Base-by-base conservation (phyloP, 2,797 vertebrate species). In the Mallotus villosus region DNA sequence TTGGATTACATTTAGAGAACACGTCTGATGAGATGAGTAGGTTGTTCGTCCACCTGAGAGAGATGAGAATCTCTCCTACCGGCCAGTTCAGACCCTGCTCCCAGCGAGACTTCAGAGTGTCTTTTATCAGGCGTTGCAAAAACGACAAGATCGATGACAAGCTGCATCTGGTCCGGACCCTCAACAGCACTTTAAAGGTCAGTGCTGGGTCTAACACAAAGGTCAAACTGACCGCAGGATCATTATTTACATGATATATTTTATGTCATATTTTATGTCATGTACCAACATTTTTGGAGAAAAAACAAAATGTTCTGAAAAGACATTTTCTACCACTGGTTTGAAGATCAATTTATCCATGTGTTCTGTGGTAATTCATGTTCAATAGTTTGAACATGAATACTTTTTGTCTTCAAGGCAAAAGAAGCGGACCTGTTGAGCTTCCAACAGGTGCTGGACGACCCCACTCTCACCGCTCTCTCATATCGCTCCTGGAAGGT, bases 181-280 rank as follows among this genome's bases (percentile, higher is more conserved):
- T 96, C 78, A 94, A 93, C 67, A 96, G 95, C 81, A 96, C 95
- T 1, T 84, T 96, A 78, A 97, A 97, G 94, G 96, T 96, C 80
- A 90, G 81, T 25, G 32, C 32, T 34, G 32, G 32, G 5, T 34
- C 32, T 5, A 34, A 34, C 32, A 34, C 32, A 34, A 34, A 34
- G 6, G 32, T 34, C 32, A 5, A 34, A 34, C 32, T 7, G 32
- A 34, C 6, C 25, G 25, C 25, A 27, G 32, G 32, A 34, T 34
- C 32, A 34, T 34, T 34, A 34, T 34, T 7, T 34, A 1, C 32
- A 34, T 34, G 4, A 7, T 5, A 34, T 34, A 34, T 34, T 34
- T 27, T 2, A 27, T 27, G n/a, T n/a, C n/a, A 34, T 34, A 34
- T 34, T 34, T 27, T 2, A 27, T 27, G n/a, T n/a, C n/a, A 27